Conservation (phyloP, 2,113 vertebrate genomes). For the Seriola rivoliana region DNA sequence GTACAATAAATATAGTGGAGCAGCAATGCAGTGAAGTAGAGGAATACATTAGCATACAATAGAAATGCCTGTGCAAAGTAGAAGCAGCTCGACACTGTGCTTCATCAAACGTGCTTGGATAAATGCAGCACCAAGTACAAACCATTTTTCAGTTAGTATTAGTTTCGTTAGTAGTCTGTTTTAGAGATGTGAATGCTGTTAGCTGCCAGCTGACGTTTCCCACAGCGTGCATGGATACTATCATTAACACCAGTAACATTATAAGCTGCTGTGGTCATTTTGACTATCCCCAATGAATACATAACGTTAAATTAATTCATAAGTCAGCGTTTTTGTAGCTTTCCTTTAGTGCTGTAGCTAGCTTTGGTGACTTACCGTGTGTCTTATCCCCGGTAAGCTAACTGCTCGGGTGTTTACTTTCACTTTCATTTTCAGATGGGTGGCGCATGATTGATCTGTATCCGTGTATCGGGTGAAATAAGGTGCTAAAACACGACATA, state of each 20-base stretch:
- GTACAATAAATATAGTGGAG: neutral
- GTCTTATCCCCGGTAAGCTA: neutral
- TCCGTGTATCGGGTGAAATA: neutral
- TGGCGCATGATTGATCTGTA: fast-evolving
- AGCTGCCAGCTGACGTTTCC: neutral
- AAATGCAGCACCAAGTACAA: neutral
- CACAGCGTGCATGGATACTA: neutral
- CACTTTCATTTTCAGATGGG: constrained; percentile 43
- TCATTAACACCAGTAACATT: neutral
- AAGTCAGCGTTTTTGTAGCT: neutral
- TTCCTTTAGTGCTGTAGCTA: too few species aligned
- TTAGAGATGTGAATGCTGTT: neutral
- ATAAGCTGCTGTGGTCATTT: neutral
- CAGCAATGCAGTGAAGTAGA: neutral
- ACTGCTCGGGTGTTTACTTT: neutral
- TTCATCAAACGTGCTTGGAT: too few species aligned
- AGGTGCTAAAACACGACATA: fast-evolving
- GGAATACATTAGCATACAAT: too few species aligned
- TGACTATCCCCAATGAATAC: neutral
- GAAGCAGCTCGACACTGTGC: too few species aligned
- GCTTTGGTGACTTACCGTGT: constrained; percentile 11
- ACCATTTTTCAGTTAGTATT: neutral
- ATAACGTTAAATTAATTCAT: neutral
- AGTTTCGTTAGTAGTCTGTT: neutral
- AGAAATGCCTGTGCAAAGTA: neutral